Percentiles rank a stretch among this genome's conserved stretches.
Evolutionary conservation across 2,888 invertebrate genomes (phyloP).

Genomic region (Stegana nigrithorax): DNA sequence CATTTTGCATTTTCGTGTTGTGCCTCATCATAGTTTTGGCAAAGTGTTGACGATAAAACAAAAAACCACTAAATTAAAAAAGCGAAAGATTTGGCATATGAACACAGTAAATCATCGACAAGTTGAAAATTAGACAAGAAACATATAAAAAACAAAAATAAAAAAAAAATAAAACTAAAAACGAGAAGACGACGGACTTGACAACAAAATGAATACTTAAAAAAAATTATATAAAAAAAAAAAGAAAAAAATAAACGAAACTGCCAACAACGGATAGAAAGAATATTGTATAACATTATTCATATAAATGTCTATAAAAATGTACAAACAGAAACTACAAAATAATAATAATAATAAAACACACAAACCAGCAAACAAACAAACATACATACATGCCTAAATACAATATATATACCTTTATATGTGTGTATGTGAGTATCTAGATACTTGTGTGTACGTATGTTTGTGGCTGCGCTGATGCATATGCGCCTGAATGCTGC

Average conservation of each 20-base stretch:
- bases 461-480: no score
- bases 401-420: background rate
- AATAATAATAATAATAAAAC: no score
- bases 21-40: constrained; percentile 4
- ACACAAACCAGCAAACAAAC: constrained; percentile 11
- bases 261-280: no score
- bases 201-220: constrained; percentile 56
- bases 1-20: constrained; percentile 18
- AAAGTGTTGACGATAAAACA: constrained; percentile 16
- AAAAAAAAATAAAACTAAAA: no score
- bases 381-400: constrained; percentile 13
- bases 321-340: constrained; percentile 39
- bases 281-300: constrained; percentile 48
- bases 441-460: no score
- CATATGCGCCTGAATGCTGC: no score
- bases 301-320: constrained; percentile 58
- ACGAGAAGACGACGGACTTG: constrained; percentile 46
- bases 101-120: constrained; percentile 51
- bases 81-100: constrained; percentile 52
- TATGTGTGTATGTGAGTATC: background rate
- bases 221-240: constrained; percentile 44
- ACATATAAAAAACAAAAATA: constrained; percentile 46
- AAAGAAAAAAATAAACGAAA: background rate
- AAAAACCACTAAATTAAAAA: no score
- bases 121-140: constrained; percentile 56